Base-by-base conservation (phyloP, 2,888 invertebrate genomes). In the Xanthia icteritia region DNA sequence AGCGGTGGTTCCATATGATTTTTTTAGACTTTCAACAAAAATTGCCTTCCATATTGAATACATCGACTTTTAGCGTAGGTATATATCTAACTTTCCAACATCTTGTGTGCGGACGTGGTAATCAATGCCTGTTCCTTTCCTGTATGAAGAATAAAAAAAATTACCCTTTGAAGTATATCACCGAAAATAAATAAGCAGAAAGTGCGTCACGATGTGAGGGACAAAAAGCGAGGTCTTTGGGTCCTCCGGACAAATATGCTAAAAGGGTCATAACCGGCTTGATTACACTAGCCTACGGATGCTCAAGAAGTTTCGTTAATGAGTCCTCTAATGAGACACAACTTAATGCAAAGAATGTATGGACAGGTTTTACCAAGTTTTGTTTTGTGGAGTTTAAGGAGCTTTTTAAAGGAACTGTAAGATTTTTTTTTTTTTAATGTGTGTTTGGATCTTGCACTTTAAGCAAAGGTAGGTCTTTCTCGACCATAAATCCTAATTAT, bases 201-300 rank as follows among this genome's bases (percentile, higher is more conserved):
- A 70, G 65, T 78, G 58, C 60, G 83, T 51, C 42, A 56, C 58
- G 60, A 58, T 60, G 61, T 73, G n/a, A 78, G 65, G 81, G 77
- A 66, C 77, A 83, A 77, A 77, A 77, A 61, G 68, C 51, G 63
- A 51, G 31, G 77, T 54, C 58, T 63, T 84, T 61, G 70, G 77
- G 63, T 42, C 74, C 63, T 42, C 74, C 63, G 54, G 69, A 39
- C 66, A 69, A 75, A 73, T 64, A 75, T n/a, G n/a, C 56, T 73
- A 73, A 75, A 81, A 85, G 83, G 83, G 66, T 66, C 72, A 74
- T 65, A 63, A 74, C 77, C 39, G 66, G 36, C 58, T 70, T 82
- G 82, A 84, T 85, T 85, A 84, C 74, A 72, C 73, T 58, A 45
- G 74, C 56, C 66, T 75, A 77, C 77, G 82, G 69, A 85, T 66